Percentiles rank a stretch among this genome's conserved stretches.
These are phyloP conservation scores for Rhynchophorus ferrugineus DNA, from an alignment of 1,140 invertebrate species.

Conservation along the genomic window DNA sequence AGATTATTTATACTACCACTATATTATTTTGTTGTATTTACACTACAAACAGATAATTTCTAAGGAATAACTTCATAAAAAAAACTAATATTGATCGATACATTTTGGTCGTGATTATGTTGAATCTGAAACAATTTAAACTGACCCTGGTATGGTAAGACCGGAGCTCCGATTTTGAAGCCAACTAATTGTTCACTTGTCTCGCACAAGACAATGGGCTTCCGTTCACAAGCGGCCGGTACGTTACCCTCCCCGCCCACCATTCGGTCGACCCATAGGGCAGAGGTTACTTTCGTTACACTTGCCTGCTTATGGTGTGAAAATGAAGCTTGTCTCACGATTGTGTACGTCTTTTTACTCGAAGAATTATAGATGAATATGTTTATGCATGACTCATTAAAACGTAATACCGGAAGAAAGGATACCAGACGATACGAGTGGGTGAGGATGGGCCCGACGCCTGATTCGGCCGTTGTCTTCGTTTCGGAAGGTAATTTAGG, in stretches of 20 bases:
- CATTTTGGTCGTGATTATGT: too few relatives aligned
- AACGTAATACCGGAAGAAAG: slow-evolving; percentile 22
- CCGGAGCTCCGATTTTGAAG: slow-evolving; percentile 3
- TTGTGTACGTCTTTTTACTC: slow-evolving; percentile 22
- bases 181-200: slow-evolving; percentile 30
- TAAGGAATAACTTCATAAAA: too few relatives aligned
- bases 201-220: slow-evolving; percentile 20
- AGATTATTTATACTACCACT: too few relatives aligned
- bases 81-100: too few relatives aligned
- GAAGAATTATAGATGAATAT: slow-evolving; percentile 30
- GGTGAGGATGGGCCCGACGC: background rate
- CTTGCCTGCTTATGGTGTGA: slow-evolving; percentile 29
- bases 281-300: slow-evolving; percentile 33
- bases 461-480: too few relatives aligned
- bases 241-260: slow-evolving; percentile 7
- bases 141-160: background rate
- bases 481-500: too few relatives aligned
- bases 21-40: too few relatives aligned
- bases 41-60: too few relatives aligned
- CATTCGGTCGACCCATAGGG: slow-evolving; percentile 16
- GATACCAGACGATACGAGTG: slow-evolving; percentile 3
- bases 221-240: slow-evolving; percentile 27
- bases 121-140: background rate
- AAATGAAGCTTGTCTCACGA: slow-evolving; percentile 29
- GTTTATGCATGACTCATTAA: slow-evolving; percentile 35